These are phyloP conservation scores for Porites lobata DNA, from an alignment of 92 coral and sea anemone genomes.

Conservation along the genomic window DNA sequence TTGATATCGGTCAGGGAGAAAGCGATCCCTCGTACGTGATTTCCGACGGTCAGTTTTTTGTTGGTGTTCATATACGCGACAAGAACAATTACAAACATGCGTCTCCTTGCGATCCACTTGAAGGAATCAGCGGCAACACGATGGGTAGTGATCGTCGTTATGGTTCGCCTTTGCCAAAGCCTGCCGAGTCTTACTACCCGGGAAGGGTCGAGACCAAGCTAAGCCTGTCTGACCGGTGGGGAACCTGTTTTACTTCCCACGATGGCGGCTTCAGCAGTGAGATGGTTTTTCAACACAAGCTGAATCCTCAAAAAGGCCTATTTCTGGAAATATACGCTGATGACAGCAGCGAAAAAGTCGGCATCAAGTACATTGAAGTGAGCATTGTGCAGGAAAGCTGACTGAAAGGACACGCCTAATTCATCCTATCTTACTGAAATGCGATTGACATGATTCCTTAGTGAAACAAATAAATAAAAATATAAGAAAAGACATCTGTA, in stretches of 20 bases:
- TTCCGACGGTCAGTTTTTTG: constrained; percentile 20
- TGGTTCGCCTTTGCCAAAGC: background rate
- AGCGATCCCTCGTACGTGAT: constrained; percentile 26
- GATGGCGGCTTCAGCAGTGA: constrained; percentile 25
- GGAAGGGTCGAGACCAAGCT: constrained; percentile 14
- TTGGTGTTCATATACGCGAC: constrained; percentile 14
- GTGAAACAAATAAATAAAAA: too few relatives aligned
- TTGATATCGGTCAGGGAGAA: background rate
- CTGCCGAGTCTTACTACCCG: constrained; percentile 11
- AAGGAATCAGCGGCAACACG: constrained; percentile 7
- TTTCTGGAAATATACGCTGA: constrained; percentile 22
- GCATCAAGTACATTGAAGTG: constrained; percentile 22
- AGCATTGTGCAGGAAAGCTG: background rate
- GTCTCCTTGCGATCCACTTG: background rate
- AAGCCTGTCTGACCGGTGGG: constrained; percentile 37
- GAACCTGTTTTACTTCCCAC: constrained; percentile 2
- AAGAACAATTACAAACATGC: background rate
- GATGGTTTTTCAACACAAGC: constrained; percentile 24
- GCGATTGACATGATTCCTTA: too few relatives aligned
- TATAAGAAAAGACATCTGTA: too few relatives aligned
- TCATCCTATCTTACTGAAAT: too few relatives aligned
- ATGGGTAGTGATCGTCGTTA: background rate
- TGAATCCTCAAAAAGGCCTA: constrained; percentile 13
- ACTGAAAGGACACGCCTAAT: too few relatives aligned
- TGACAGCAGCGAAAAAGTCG: background rate